Conservation (phyloP, 2,888 invertebrate species). For the Argyresthia albistria region DNA sequence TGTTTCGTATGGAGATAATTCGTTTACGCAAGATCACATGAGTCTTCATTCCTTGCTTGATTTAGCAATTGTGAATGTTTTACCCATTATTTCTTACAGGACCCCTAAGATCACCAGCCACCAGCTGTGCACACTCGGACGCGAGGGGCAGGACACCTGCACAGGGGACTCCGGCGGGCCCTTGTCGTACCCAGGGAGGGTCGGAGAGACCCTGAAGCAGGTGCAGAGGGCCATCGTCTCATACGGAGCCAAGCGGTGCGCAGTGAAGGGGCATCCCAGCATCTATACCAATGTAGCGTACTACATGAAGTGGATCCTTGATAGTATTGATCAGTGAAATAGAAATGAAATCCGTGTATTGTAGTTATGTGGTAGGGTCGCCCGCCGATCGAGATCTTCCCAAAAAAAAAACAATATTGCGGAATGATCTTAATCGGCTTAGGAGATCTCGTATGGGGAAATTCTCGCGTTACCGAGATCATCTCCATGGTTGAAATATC, state of each 20-base stretch:
- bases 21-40: too few relatives aligned
- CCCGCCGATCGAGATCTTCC: too few relatives aligned
- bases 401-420: too few relatives aligned
- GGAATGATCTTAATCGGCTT: too few relatives aligned
- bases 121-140: constrained; percentile 72
- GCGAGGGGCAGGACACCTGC: constrained; percentile 73
- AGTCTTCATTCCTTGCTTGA: too few relatives aligned
- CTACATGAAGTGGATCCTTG: constrained; percentile 74
- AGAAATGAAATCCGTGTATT: constrained; percentile 7
- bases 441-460: too few relatives aligned
- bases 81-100: not conserved
- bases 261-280: constrained; percentile 63
- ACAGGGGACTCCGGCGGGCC: constrained; percentile 81
- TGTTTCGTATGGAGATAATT: too few relatives aligned
- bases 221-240: constrained; percentile 75
- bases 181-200: constrained; percentile 50
- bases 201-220: constrained; percentile 40
- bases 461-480: too few relatives aligned
- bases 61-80: too few relatives aligned
- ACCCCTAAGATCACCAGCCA: constrained; percentile 32
- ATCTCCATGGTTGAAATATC: too few relatives aligned
- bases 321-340: constrained; percentile 40
- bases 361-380: too few relatives aligned
- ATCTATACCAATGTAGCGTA: constrained; percentile 71
- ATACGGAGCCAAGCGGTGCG: constrained; percentile 68